Conservation (phyloP, 2,888 invertebrate genomes). For the Drosophila mettleri region DNA sequence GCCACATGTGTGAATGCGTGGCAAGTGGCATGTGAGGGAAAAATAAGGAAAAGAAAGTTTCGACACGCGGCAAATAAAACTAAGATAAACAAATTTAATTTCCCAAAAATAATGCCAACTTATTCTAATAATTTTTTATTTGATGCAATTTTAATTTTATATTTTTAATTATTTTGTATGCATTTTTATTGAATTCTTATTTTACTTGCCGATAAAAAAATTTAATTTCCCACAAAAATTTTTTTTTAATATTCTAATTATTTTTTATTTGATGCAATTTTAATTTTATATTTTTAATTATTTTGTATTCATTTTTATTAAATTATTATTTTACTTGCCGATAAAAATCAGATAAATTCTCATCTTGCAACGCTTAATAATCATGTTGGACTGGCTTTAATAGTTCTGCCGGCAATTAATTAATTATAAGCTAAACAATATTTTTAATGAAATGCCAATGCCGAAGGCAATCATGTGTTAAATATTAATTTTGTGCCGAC, state of each 20-base stretch:
- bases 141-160: not conserved
- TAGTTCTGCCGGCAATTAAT: slow-evolving; percentile 69
- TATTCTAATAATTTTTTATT: not conserved
- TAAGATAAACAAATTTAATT: not conserved
- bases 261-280: too few relatives aligned
- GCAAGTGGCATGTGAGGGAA: not conserved
- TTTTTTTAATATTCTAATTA: not conserved
- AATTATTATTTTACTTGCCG: not conserved
- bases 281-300: not conserved
- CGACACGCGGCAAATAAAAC: too few relatives aligned
- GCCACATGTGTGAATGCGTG: slow-evolving; percentile 51
- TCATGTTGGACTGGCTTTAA: slow-evolving; percentile 41
- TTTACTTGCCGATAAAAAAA: too few relatives aligned
- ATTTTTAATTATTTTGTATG: not conserved
- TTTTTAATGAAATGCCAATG: slow-evolving; percentile 74
- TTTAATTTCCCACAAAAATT: not conserved
- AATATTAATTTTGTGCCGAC: slow-evolving; percentile 76
- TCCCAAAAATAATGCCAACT: not conserved
- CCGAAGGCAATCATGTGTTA: slow-evolving; percentile 82
- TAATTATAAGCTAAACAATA: slow-evolving; percentile 79
- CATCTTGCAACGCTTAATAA: slow-evolving; percentile 6
- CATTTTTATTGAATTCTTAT: not conserved
- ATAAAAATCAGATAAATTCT: not conserved
- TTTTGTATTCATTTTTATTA: not conserved
- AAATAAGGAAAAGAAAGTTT: not conserved